Evolutionary conservation across 2,888 invertebrate species (phyloP).

Genomic region (Atrina japonica): DNA sequence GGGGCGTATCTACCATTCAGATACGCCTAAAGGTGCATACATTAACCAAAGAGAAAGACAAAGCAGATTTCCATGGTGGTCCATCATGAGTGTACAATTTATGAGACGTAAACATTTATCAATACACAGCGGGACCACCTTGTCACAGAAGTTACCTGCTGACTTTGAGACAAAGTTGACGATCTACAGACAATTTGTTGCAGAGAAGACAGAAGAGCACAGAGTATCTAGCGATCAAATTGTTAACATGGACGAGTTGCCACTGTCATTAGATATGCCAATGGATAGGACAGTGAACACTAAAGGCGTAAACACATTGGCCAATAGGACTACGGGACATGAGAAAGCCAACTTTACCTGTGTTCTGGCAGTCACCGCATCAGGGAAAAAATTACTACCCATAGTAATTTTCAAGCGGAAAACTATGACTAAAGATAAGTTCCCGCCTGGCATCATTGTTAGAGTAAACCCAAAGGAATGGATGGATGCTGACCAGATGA

Average conservation of each 20-base stretch:
- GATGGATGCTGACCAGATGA: constrained; percentile 34
- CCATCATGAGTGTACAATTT: constrained; percentile 40
- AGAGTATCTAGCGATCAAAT: neutral
- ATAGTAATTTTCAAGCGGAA: constrained; percentile 28
- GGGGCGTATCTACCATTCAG: constrained; percentile 20
- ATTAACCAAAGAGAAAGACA: constrained; percentile 15
- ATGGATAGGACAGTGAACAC: constrained; percentile 19
- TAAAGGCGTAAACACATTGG: constrained; percentile 2
- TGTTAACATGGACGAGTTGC: constrained; percentile 27
- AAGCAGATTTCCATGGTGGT: constrained; percentile 30
- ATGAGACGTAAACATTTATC: constrained; percentile 28
- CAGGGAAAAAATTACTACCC: constrained; percentile 21
- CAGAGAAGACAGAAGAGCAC: neutral
- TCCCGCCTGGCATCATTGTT: constrained; percentile 34
- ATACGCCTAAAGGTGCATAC: constrained; percentile 22
- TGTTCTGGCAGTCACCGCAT: constrained; percentile 13
- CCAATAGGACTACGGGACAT: constrained; percentile 20
- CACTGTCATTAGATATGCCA: constrained; percentile 20
- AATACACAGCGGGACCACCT: constrained; percentile 26
- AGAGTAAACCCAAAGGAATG: constrained; percentile 43
- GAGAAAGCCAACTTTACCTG: constrained; percentile 29
- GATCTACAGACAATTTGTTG: constrained; percentile 4
- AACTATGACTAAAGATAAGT: constrained; percentile 31
- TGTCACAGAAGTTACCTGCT: constrained; percentile 13
- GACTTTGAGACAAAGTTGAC: neutral